phyloP scores from a whole-genome alignment of 2,888 invertebrate genomes.

The Dolomedes plantarius region DNA sequence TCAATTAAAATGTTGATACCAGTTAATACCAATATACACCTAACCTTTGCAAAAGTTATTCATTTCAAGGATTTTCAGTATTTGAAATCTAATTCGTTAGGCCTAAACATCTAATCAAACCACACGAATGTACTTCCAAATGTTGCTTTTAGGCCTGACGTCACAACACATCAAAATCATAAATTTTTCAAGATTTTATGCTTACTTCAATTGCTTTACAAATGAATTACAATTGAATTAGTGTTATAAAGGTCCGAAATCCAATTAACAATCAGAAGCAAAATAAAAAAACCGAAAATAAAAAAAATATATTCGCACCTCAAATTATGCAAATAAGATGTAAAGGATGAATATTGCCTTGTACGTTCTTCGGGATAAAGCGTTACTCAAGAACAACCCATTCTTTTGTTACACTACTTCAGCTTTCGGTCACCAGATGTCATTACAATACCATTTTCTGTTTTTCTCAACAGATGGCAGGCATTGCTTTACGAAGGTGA shows the following conservation, averaged over 20 bases:
- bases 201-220: slow-evolving; percentile 27
- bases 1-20: background rate
- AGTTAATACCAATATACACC: background rate
- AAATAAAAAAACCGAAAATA: slow-evolving; percentile 17
- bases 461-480: slow-evolving; percentile 71
- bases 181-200: slow-evolving; percentile 64
- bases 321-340: slow-evolving; percentile 72
- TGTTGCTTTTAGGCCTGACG: slow-evolving; percentile 71
- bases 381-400: slow-evolving; percentile 70
- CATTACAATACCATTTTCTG: slow-evolving; percentile 71
- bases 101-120: slow-evolving; percentile 68
- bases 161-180: slow-evolving; percentile 68
- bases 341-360: slow-evolving; percentile 66
- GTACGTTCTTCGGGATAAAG: slow-evolving; percentile 58
- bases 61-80: background rate
- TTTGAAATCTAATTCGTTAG: slow-evolving; percentile 54
- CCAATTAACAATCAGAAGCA: background rate
- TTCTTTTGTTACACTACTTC: slow-evolving; percentile 69
- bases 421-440: slow-evolving; percentile 71
- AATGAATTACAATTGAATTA: background rate
- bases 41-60: background rate
- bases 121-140: slow-evolving; percentile 54
- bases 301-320: slow-evolving; percentile 58
- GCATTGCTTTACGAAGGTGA: slow-evolving; percentile 68
- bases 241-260: background rate